These are phyloP conservation scores for Invenusta paracnida DNA, from an alignment of 2,888 invertebrate species.

Conservation along the genomic window DNA sequence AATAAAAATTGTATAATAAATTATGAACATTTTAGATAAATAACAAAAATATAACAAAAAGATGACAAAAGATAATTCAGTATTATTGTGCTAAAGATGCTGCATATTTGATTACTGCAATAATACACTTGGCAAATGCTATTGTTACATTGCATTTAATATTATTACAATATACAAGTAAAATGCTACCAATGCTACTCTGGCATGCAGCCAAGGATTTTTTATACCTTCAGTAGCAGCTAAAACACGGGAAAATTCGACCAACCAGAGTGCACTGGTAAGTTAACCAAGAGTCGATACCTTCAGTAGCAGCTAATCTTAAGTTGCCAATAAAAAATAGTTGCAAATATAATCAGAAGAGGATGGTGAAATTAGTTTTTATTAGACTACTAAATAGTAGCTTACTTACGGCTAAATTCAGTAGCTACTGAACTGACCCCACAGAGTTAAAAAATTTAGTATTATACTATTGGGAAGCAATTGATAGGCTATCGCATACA, in stretches of 20 bases:
- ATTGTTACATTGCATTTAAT: not conserved
- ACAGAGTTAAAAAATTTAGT: too few species aligned
- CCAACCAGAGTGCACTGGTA: not conserved
- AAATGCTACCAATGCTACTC: not conserved
- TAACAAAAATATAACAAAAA: too few species aligned
- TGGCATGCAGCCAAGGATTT: too few species aligned
- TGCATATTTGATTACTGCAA: not conserved
- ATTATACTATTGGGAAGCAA: too few species aligned
- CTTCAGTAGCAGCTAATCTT: not conserved
- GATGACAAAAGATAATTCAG: not conserved
- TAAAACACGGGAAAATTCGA: too few species aligned
- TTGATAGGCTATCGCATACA: too few species aligned
- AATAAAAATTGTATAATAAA: too few species aligned
- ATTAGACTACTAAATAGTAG: not conserved
- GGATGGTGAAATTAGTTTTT: not conserved
- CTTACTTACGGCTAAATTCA: not conserved
- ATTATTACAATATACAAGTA: not conserved
- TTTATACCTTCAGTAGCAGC: too few species aligned
- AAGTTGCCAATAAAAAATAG: not conserved
- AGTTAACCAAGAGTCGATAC: not conserved
- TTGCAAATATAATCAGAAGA: not conserved
- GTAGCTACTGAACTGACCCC: too few species aligned
- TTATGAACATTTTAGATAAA: not conserved
- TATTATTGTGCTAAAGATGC: not conserved
- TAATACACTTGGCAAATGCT: not conserved